A percentile compares a stretch with the other conserved stretches of the same genome.
Conservation (phyloP, 2,113 vertebrate genomes). For the Tragulus kanchil region DNA sequence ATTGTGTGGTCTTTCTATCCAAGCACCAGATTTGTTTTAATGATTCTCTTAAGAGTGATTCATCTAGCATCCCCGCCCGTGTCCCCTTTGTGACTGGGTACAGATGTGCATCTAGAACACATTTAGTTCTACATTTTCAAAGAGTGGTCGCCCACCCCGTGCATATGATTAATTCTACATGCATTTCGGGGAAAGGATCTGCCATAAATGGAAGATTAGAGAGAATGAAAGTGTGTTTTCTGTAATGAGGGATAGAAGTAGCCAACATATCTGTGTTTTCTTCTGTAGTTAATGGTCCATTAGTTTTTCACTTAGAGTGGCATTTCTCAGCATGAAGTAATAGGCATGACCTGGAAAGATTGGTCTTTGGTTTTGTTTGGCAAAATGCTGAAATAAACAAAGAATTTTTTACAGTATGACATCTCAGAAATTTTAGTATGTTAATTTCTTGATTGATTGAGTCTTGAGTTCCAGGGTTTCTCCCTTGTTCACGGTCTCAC, state of each 20-base stretch:
- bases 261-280: not conserved
- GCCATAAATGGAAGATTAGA: too few relatives aligned
- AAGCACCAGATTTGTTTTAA: constrained; percentile 42
- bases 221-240: not conserved
- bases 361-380: not conserved
- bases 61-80: not conserved
- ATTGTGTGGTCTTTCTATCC: not conserved
- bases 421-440: not conserved
- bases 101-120: constrained; percentile 79
- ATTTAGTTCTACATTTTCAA: constrained; percentile 67
- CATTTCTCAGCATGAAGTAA: not conserved
- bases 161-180: constrained; percentile 80
- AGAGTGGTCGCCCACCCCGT: constrained; percentile 73
- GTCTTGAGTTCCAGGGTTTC: not conserved
- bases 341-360: not conserved
- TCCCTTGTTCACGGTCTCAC: not conserved
- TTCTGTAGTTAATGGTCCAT: accelerated
- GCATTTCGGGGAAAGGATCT: not conserved
- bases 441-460: not conserved
- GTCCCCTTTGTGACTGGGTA: constrained; percentile 69
- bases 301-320: not conserved
- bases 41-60: constrained; percentile 65
- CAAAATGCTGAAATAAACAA: not conserved
- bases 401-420: not conserved
- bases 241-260: not conserved